These are phyloP conservation scores for Tokudaia muenninki DNA, from an alignment of 2,797 vertebrate species.

Conservation along the genomic window DNA sequence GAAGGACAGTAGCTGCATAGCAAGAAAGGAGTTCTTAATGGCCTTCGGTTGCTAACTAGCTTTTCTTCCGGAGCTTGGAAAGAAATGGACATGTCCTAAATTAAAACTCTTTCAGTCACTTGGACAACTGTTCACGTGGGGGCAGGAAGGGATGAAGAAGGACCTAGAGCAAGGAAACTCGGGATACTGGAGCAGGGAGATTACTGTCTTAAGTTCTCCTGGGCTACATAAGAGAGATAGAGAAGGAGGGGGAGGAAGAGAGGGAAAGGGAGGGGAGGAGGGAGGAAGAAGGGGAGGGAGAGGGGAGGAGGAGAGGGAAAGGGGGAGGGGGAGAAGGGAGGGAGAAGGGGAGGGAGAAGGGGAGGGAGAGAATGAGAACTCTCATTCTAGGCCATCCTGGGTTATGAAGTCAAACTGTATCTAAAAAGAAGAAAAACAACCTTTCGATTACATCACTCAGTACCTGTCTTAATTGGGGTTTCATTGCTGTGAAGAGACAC, in stretches of 20 bases:
- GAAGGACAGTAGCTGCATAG: conserved; percentile 53
- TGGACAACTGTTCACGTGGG: not conserved
- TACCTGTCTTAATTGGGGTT: not conserved
- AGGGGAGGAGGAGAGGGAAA: too few species aligned
- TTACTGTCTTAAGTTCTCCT: not conserved
- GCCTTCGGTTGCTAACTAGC: conserved; percentile 50
- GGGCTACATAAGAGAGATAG: not conserved
- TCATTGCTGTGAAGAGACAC: not conserved
- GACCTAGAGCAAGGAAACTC: not conserved
- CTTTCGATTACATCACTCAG: not conserved
- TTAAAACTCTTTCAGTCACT: conserved; percentile 6
- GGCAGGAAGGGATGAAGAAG: not conserved
- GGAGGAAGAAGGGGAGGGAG: too few species aligned
- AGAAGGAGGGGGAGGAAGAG: too few species aligned
- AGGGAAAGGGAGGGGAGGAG: too few species aligned
- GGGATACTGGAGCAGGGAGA: not conserved
- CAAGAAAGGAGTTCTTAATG: conserved; percentile 66
- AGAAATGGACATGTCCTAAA: conserved; percentile 53
- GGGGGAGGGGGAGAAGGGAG: too few species aligned
- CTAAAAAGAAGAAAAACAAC: not conserved
- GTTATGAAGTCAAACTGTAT: not conserved
- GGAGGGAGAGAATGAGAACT: too few species aligned
- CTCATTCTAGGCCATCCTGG: not conserved
- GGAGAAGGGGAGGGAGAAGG: too few species aligned
- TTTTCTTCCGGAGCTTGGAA: conserved; percentile 49